Percentiles rank a stretch among this genome's conserved stretches.
Evolutionary conservation across 2,888 invertebrate genomes (phyloP).

Genomic region (Heliconius aoede): DNA sequence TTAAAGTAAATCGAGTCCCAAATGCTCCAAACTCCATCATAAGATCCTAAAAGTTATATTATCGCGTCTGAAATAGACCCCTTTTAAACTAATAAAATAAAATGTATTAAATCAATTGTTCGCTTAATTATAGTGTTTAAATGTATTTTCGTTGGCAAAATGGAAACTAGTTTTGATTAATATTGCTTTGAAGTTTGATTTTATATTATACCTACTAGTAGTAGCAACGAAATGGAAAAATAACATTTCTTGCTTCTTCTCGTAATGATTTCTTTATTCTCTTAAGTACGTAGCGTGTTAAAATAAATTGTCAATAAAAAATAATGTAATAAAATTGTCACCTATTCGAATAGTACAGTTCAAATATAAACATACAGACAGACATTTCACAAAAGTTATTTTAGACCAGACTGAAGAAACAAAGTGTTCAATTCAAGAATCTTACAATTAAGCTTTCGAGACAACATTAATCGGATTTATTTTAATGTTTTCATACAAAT

Average conservation of each 20-base stretch:
- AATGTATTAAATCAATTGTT: conserved; percentile 12
- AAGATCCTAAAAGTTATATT: conserved; percentile 26
- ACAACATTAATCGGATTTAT: conserved; percentile 42
- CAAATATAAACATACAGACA: too few species aligned
- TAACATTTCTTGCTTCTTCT: too few species aligned
- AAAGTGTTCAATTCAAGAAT: conserved; percentile 34
- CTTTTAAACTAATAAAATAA: conserved; percentile 25
- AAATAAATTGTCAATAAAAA: too few species aligned
- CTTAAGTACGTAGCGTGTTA: too few species aligned
- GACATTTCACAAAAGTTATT: too few species aligned
- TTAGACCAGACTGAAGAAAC: conserved; percentile 2
- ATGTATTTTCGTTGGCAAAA: neutral
- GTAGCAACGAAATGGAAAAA: too few species aligned
- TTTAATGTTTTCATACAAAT: neutral
- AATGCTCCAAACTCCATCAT: conserved; percentile 22
- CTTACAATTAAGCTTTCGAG: conserved; percentile 37
- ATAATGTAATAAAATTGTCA: too few species aligned
- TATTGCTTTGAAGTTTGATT: neutral
- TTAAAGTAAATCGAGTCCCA: conserved; percentile 24
- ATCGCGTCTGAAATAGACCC: conserved; percentile 20
- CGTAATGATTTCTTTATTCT: too few species aligned
- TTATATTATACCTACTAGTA: neutral
- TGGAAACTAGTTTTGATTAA: neutral
- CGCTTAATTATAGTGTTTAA: neutral
- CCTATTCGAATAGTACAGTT: too few species aligned